These are phyloP conservation scores for Lycaena phlaeas DNA, from an alignment of 2,888 invertebrate genomes.

Conservation along the genomic window DNA sequence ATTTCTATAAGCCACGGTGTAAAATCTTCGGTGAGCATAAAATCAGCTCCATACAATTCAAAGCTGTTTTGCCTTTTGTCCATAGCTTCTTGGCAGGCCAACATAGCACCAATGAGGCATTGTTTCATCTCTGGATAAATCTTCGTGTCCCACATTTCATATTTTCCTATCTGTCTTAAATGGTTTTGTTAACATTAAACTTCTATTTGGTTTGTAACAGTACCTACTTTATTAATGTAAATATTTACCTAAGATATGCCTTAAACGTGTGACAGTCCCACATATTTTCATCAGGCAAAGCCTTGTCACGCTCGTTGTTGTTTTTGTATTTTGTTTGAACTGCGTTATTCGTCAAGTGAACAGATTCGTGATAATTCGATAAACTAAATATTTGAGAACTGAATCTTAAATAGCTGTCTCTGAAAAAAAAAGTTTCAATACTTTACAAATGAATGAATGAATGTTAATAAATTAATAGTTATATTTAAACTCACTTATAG, in stretches of 20 bases:
- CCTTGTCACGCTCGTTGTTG: constrained; percentile 79
- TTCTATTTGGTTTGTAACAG: constrained; percentile 10
- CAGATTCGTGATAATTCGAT: constrained; percentile 90
- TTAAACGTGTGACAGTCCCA: constrained; percentile 92
- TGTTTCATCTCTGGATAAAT: constrained; percentile 93
- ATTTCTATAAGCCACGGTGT: constrained; percentile 96
- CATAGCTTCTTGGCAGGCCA: constrained; percentile 90
- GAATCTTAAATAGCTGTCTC: constrained; percentile 93
- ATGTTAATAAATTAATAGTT: constrained; percentile 1
- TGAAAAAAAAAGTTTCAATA: constrained; percentile 31
- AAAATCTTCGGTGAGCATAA: constrained; percentile 91
- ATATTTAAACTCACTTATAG: constrained; percentile 78
- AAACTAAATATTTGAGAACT: constrained; percentile 92
- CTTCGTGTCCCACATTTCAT: constrained; percentile 84
- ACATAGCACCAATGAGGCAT: constrained; percentile 81
- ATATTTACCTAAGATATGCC: constrained; percentile 74
- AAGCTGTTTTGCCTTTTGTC: constrained; percentile 87
- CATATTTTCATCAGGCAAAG: constrained; percentile 93
- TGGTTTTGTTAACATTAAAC: constrained; percentile 23
- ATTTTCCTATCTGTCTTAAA: constrained; percentile 80
- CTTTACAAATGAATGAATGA: background rate
- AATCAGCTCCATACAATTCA: constrained; percentile 95
- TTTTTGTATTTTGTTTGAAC: constrained; percentile 91
- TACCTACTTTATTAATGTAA: background rate
- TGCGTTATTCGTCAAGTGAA: constrained; percentile 94